Evolutionary conservation across 2,888 invertebrate genomes (phyloP), one percentile per base, ranked within the genome.

Genomic region (Psylliodes chrysocephalus): DNA sequence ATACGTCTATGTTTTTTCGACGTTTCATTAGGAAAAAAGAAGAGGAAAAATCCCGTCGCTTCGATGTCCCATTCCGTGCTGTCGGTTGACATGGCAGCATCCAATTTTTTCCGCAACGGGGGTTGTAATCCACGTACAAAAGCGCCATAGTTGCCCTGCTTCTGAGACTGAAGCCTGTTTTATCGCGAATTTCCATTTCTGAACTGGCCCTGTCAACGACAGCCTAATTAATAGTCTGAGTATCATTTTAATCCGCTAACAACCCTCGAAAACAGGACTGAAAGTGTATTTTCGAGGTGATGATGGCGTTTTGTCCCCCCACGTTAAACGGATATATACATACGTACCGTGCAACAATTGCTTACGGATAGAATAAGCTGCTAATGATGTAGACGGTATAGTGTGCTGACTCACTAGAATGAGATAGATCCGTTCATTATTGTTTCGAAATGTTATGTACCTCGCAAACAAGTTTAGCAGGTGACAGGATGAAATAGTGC

Each of bases 151-250:
- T 59, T 59, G 47, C 54, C 53, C 46, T 54, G 22, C 25, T 61
- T 8, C 61, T 65, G 65, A 65, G 61, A 61, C 55, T 56, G 63
- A 66, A 63, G 63, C 60, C 19, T 33, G 57, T 63, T 67, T 67
- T 64, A 61, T 61, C 60, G 53, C 25, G 67, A 64, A 67, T 67
- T 64, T 69, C 66, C 68, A 68, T 69, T 71, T 69, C 63, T 65
- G 65, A 63, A 67, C 65, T 65, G 69, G 63, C 69, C 69, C 71
- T 73, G 73, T 69, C 65, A 66, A 67, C 70, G 73, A 71, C 75
- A 75, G 71, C 65, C 69, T 73, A 75, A 75, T 75, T 75, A 73
- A 73, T 74, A 70, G 71, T 66, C 68, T 60, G 69, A 60, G 69
- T 72, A 64, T 68, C 70, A 70, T 73, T 74, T 71, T 71, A 72